Evolutionary conservation across 2,113 vertebrate genomes (phyloP).

Genomic region (Mustela nigripes): DNA sequence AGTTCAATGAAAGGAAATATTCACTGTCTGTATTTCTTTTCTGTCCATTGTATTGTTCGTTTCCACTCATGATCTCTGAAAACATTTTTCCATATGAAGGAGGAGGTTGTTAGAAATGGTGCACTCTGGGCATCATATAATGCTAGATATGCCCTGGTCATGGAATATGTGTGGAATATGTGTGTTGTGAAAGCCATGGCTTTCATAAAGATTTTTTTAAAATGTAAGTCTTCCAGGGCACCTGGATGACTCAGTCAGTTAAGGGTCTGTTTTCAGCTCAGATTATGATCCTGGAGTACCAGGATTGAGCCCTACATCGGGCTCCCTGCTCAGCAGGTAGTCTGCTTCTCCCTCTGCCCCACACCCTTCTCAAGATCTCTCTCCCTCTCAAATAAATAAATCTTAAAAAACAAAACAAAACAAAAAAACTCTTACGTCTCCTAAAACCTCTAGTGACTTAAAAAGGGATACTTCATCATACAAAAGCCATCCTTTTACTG

Average conservation of each 20-base stretch:
- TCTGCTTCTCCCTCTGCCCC: not conserved
- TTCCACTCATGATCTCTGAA: slow-evolving; percentile 1
- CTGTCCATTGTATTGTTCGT: not conserved
- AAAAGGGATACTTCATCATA: not conserved
- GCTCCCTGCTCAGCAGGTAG: not conserved
- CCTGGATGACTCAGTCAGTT: not conserved
- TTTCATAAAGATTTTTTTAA: slow-evolving; percentile 17
- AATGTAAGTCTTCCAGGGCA: not conserved
- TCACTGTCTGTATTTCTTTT: not conserved
- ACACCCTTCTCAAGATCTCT: not conserved
- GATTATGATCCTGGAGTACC: not conserved
- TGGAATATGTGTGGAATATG: not conserved
- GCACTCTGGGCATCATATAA: not conserved
- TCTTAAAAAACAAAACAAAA: not conserved
- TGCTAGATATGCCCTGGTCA: not conserved
- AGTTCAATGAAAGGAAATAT: not conserved
- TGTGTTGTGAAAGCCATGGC: not conserved
- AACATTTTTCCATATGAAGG: not conserved
- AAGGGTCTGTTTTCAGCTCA: not conserved
- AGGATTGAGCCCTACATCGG: not conserved
- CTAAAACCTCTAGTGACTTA: not conserved
- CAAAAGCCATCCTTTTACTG: not conserved
- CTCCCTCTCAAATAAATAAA: not conserved
- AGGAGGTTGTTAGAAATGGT: not conserved
- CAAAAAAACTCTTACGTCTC: not conserved